A percentile compares a stretch with the other conserved stretches of the same genome.
Evolutionary conservation across 1,140 invertebrate genomes (phyloP).

Genomic region (Drosophila carrolli): DNA sequence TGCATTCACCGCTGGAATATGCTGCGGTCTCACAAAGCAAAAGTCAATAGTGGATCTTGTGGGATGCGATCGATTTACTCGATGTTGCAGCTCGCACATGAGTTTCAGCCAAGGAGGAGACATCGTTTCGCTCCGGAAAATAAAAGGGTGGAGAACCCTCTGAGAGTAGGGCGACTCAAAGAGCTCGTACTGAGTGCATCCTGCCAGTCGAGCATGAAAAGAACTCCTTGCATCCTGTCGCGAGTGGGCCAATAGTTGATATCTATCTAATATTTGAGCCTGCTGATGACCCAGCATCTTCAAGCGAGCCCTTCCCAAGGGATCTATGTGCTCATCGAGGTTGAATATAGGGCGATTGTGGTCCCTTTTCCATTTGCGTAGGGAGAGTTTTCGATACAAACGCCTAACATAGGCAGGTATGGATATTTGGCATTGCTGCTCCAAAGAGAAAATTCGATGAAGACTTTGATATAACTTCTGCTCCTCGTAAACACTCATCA

Average conservation of each 20-base stretch:
- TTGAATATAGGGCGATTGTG: slow-evolving; percentile 87
- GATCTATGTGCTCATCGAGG: slow-evolving; percentile 85
- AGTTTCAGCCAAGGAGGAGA: slow-evolving; percentile 77
- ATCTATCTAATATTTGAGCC: slow-evolving; percentile 85
- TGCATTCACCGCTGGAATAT: slow-evolving; percentile 94
- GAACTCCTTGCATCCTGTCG: slow-evolving; percentile 49
- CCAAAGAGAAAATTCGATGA: slow-evolving; percentile 59
- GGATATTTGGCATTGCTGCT: slow-evolving; percentile 40
- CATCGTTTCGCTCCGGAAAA: slow-evolving; percentile 69
- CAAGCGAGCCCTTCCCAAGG: slow-evolving; percentile 24
- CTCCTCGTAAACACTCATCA: slow-evolving; percentile 87
- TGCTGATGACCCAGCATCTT: slow-evolving; percentile 54
- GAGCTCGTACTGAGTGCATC: slow-evolving; percentile 69
- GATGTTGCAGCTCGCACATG: slow-evolving; percentile 77
- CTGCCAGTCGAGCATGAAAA: slow-evolving; percentile 67
- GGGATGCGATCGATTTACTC: slow-evolving; percentile 75
- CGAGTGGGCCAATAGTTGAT: slow-evolving; percentile 66
- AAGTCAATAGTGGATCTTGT: slow-evolving; percentile 89
- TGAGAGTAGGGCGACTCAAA: slow-evolving; percentile 81
- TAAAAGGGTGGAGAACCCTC: slow-evolving; percentile 78
- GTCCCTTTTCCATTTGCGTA: slow-evolving; percentile 88
- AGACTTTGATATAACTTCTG: slow-evolving; percentile 85
- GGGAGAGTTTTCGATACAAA: slow-evolving; percentile 87
- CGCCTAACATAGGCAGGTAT: slow-evolving; percentile 85
- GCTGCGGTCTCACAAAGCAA: slow-evolving; percentile 93